Conservation (phyloP, 2,797 vertebrate genomes). For the Oreochromis grahami region DNA sequence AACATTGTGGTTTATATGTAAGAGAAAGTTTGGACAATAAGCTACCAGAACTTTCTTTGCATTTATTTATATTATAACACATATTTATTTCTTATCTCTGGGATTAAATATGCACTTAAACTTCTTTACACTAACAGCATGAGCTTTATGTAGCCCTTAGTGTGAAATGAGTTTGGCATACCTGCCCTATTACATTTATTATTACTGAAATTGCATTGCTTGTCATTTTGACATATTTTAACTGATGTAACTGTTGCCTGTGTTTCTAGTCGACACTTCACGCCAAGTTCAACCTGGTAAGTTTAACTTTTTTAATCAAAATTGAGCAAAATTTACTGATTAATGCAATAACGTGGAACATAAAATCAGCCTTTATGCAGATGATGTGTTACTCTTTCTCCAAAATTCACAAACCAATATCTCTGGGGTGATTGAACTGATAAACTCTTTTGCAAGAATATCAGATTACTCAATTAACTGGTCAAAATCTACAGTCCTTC, state of each 20-base stretch:
- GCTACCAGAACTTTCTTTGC: not conserved
- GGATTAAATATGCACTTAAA: not conserved
- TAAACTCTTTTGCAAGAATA: too few species aligned
- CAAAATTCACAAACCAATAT: too few species aligned
- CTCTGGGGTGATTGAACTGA: too few species aligned
- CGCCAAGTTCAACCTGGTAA: constrained; percentile 36
- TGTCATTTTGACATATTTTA: not conserved
- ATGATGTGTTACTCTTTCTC: too few species aligned
- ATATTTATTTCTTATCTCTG: not conserved
- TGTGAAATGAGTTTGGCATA: fast-evolving
- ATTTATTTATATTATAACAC: not conserved
- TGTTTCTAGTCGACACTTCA: constrained; percentile 28
- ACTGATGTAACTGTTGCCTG: not conserved
- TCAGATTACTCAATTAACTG: too few species aligned
- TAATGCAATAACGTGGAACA: too few species aligned
- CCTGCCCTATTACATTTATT: not conserved
- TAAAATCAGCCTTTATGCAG: too few species aligned
- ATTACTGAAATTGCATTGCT: not conserved
- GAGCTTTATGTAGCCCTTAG: not conserved
- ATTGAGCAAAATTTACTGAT: not conserved
- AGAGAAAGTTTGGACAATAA: not conserved
- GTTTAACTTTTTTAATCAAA: not conserved
- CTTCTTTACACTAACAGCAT: not conserved
- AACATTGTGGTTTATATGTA: not conserved
- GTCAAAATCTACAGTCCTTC: too few species aligned